Conservation (phyloP, 2,888 invertebrate genomes). For the Mythimna loreyi region DNA sequence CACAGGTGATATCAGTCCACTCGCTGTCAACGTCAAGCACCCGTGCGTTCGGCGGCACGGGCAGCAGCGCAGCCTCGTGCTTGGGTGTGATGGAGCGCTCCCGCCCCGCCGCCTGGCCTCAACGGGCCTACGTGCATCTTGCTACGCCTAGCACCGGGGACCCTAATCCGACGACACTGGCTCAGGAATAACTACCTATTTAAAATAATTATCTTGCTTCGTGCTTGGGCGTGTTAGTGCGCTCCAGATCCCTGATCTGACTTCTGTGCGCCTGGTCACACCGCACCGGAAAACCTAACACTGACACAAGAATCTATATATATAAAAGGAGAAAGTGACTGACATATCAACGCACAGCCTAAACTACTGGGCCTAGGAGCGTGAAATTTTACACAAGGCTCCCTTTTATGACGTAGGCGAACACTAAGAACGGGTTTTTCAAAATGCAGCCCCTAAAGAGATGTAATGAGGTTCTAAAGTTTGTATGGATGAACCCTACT, state of each 20-base stretch:
- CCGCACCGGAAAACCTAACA: slow-evolving; percentile 73
- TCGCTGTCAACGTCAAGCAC: slow-evolving; percentile 76
- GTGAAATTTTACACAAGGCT: too few species aligned
- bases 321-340: too few species aligned
- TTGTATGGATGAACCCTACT: too few species aligned
- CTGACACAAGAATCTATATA: slow-evolving; percentile 78
- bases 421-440: too few species aligned
- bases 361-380: too few species aligned
- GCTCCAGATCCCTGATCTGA: slow-evolving; percentile 72
- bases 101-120: slow-evolving; percentile 76
- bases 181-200: slow-evolving; percentile 68
- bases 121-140: slow-evolving; percentile 76
- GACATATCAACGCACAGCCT: too few species aligned
- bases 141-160: slow-evolving; percentile 79
- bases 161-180: slow-evolving; percentile 73
- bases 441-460: too few species aligned
- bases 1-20: slow-evolving; percentile 84
- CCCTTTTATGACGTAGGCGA: too few species aligned
- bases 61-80: slow-evolving; percentile 76
- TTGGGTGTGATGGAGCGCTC: slow-evolving; percentile 77
- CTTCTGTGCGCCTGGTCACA: slow-evolving; percentile 78
- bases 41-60: slow-evolving; percentile 66
- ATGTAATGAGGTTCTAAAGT: too few species aligned
- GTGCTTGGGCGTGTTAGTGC: slow-evolving; percentile 77
- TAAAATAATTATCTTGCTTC: slow-evolving; percentile 62